Evolutionary conservation across 2,888 invertebrate species (phyloP).

Genomic region (Acleris laterana): DNA sequence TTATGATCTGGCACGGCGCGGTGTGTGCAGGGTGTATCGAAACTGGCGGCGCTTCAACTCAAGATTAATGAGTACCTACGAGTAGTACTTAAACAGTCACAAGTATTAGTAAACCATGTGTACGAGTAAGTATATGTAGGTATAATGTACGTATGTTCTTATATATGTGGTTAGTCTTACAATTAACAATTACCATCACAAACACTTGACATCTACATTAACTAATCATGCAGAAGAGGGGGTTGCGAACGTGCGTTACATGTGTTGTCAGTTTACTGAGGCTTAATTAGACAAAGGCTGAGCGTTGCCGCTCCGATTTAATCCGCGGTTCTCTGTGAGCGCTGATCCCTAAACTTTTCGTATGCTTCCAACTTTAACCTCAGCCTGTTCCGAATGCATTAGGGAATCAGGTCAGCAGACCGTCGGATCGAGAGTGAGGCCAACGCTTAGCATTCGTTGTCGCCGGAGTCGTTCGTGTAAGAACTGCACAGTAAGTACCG

Average conservation of each 20-base stretch:
- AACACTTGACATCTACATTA: conserved; percentile 77
- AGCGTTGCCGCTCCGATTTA: conserved; percentile 49
- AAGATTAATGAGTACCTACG: conserved; percentile 22
- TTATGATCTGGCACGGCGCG: conserved; percentile 8
- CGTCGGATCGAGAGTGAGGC: conserved; percentile 35
- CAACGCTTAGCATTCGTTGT: conserved; percentile 55
- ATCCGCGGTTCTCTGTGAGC: conserved; percentile 19
- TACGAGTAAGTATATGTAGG: neutral
- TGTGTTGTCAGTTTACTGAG: conserved; percentile 63
- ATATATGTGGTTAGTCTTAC: conserved; percentile 26
- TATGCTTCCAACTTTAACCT: conserved; percentile 31
- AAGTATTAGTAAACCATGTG: conserved; percentile 18
- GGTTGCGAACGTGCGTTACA: conserved; percentile 82
- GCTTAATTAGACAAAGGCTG: conserved; percentile 63
- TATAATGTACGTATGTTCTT: conserved; percentile 10
- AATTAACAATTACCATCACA: conserved; percentile 61
- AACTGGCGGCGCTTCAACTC: conserved; percentile 9
- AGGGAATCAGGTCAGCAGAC: conserved; percentile 8
- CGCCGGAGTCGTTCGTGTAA: conserved; percentile 55
- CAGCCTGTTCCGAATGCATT: conserved; percentile 22
- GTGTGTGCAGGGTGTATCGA: conserved; percentile 12
- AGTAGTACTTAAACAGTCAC: conserved; percentile 3
- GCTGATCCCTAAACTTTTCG: conserved; percentile 36
- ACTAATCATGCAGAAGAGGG: conserved; percentile 81
- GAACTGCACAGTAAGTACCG: conserved; percentile 72